Evolutionary conservation across 2,888 invertebrate genomes (phyloP), one percentile per base, ranked within the genome.

Genomic region (Acleris laterana): DNA sequence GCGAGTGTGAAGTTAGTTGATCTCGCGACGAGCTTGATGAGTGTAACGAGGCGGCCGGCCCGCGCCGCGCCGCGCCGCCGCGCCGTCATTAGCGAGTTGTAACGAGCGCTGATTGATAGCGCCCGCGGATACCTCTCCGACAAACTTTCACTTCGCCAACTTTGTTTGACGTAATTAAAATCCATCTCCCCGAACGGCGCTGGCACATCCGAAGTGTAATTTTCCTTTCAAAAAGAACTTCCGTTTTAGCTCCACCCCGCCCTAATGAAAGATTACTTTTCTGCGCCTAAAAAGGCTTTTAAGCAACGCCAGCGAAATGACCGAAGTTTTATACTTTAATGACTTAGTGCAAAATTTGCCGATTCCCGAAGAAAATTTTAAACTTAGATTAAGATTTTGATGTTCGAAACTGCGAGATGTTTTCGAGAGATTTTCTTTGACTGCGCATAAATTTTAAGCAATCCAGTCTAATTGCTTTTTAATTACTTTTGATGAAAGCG

Each of bases 271-370:
- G 93, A 93, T 93, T 93, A 93, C 93, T 91, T 90, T 91, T 86
- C 89, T 88, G 86, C 85, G 87, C 87, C 90, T 89, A 91, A 93
- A 93, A 93, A 93, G 92, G 92, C 92, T 93, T 93, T 93, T 92
- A 93, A 92, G 91, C 89, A 92, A 87, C 90, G 90, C 90, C 88
- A 85, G 83, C 87, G 85, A 91, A 93, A 93, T 93, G 91, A 91
- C 92, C 90, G 88, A 93, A 93, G 89, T 93, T 93, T 92, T 88
- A 90, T 90, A 92, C 93, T 93, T 93, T 93, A 92, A 93, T 93
- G 93, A 93, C 93, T 93, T 93, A 93, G 91, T 93, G 89, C 89
- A 87, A 92, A 93, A 90, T 91, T 91, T 84, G 91, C 89, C 88
- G 93, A 93, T 92, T 90, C 87, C 81, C 89, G 82, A 87, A 90